A percentile compares a stretch with the other conserved stretches of the same genome.
These are phyloP conservation scores for Odontothrips loti DNA, from an alignment of 2,888 invertebrate species.

Conservation along the genomic window DNA sequence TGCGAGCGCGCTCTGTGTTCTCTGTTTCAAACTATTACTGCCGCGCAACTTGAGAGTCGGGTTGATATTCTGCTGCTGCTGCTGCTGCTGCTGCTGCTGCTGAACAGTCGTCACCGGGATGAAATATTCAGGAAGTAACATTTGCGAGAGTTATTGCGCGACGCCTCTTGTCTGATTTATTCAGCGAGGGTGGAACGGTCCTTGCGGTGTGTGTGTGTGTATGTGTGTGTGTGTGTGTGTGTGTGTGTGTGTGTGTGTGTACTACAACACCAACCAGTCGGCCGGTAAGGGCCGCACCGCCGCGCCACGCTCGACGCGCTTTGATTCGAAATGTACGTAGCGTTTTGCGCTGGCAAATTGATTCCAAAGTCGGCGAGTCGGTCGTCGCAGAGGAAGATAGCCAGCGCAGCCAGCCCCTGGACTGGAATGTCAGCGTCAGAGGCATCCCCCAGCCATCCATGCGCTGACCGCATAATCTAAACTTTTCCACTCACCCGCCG, in stretches of 20 bases:
- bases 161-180: background rate
- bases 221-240: background rate
- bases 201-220: background rate
- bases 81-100: background rate
- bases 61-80: no score
- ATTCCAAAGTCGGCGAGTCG: background rate
- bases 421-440: background rate
- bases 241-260: background rate
- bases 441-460: background rate
- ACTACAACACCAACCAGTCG: no score
- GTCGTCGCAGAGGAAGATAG: background rate
- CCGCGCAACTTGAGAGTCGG: background rate
- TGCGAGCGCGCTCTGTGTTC: background rate
- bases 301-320: no score
- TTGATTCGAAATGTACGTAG: background rate
- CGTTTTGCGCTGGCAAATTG: slow-evolving; percentile 12
- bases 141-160: slow-evolving; percentile 11
- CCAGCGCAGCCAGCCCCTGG: background rate
- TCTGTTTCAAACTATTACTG: no score
- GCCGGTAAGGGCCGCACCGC: no score
- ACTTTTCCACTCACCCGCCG: slow-evolving; percentile 20
- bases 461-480: slow-evolving; percentile 22
- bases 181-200: background rate
- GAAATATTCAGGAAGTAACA: slow-evolving; percentile 23
- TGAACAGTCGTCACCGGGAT: slow-evolving; percentile 8